These are phyloP conservation scores for Acheta domesticus DNA, from an alignment of 2,888 invertebrate genomes.

Conservation along the genomic window DNA sequence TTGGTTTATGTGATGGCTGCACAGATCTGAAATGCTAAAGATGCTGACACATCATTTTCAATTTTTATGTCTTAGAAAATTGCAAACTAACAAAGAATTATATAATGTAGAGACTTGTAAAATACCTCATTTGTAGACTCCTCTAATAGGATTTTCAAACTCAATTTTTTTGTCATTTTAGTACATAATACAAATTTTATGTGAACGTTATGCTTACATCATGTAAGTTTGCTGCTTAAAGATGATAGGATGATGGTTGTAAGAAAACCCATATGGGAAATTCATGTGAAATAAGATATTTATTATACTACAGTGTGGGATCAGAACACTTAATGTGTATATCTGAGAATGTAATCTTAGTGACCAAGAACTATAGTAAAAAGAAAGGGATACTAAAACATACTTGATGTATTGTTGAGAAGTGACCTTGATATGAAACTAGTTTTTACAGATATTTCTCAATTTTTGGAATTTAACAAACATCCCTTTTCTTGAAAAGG, in stretches of 20 bases:
- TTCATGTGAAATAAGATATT: neutral
- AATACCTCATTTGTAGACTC: neutral
- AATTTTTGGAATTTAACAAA: constrained; percentile 26
- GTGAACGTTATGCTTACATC: constrained; percentile 23
- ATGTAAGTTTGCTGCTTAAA: neutral
- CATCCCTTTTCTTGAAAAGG: constrained; percentile 18
- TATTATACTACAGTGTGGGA: neutral
- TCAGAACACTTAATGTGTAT: neutral
- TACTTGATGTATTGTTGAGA: constrained; percentile 27
- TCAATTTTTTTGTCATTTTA: constrained; percentile 23
- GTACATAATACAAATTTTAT: constrained; percentile 30
- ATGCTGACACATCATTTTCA: constrained; percentile 10
- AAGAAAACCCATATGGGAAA: neutral
- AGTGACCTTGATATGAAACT: constrained; percentile 32
- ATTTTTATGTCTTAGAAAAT: neutral
- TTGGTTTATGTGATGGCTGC: neutral
- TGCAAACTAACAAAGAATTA: constrained; percentile 5
- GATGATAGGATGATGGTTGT: neutral
- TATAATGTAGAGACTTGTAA: neutral
- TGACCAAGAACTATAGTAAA: neutral
- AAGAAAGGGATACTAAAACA: constrained; percentile 20
- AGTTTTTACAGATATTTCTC: constrained; percentile 27
- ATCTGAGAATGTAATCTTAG: neutral
- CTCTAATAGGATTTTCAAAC: neutral
- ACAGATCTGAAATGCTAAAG: neutral